Conservation (phyloP, 1,140 invertebrate species). For the Drosophila ironensis region DNA sequence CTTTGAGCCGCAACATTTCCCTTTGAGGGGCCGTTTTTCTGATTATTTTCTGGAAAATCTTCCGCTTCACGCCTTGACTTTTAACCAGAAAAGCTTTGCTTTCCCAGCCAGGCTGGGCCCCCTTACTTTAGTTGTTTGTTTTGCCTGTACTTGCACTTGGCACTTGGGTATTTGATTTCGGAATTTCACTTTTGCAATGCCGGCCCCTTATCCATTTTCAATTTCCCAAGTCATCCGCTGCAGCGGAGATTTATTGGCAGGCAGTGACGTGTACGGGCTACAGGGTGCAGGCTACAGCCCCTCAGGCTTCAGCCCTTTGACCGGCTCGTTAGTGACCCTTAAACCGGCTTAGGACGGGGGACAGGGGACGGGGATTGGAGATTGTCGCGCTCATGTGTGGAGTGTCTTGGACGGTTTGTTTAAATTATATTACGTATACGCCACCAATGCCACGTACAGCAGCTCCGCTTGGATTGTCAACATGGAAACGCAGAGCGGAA, state of each 20-base stretch:
- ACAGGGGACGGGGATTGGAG: not conserved
- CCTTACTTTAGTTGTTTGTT: not conserved
- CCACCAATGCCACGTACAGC: constrained; percentile 49
- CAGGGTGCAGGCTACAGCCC: not conserved
- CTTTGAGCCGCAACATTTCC: no score
- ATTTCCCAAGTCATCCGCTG: constrained; percentile 39
- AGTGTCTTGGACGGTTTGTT: constrained; percentile 57
- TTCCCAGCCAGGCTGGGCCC: constrained; percentile 13
- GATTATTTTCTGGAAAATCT: constrained; percentile 34
- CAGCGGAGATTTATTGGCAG: constrained; percentile 69
- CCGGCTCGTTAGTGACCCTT: constrained; percentile 63
- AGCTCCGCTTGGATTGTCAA: constrained; percentile 22
- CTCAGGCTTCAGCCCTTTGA: not conserved
- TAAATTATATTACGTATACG: constrained; percentile 64
- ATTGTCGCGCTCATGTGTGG: constrained; percentile 40
- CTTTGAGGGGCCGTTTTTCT: constrained; percentile 14
- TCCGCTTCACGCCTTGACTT: constrained; percentile 56
- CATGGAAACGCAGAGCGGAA: not conserved
- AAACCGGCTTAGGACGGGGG: no score
- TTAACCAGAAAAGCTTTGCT: constrained; percentile 27
- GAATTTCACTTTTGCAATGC: constrained; percentile 68
- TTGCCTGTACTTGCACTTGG: constrained; percentile 42
- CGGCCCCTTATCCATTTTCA: constrained; percentile 20
- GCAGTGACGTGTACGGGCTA: constrained; percentile 12
- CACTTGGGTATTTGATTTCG: constrained; percentile 69